phyloP scores from a whole-genome alignment of 2,113 vertebrate genomes.

The Fregata magnificens region DNA sequence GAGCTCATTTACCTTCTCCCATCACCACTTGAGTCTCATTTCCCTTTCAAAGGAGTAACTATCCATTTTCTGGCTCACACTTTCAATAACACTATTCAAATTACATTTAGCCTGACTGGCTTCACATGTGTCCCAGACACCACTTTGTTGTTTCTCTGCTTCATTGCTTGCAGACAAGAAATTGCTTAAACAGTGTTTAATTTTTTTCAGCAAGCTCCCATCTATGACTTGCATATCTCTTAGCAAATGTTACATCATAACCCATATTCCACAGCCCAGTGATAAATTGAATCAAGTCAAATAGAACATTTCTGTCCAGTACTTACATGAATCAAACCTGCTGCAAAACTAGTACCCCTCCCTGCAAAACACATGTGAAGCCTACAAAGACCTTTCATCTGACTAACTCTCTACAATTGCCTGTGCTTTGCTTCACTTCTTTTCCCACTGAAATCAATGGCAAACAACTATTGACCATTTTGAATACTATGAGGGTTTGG shows the following conservation, averaged over 20 bases:
- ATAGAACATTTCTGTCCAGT: neutral
- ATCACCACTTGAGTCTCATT: neutral
- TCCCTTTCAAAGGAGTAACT: neutral
- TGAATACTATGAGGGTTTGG: neutral
- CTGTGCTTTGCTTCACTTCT: neutral
- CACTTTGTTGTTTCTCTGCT: neutral
- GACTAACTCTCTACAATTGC: neutral
- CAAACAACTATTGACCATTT: neutral
- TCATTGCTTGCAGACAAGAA: neutral
- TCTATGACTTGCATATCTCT: neutral
- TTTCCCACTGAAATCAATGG: neutral
- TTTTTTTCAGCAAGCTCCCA: neutral
- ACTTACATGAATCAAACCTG: neutral
- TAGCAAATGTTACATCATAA: neutral
- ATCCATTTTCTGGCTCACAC: neutral
- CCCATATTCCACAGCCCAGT: neutral
- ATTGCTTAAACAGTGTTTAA: neutral
- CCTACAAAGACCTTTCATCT: neutral
- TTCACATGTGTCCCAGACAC: neutral
- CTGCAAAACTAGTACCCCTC: neutral
- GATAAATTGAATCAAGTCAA: neutral
- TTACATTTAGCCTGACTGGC: neutral
- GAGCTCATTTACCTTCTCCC: neutral
- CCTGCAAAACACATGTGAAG: neutral
- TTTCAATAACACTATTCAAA: neutral